phyloP scores from a whole-genome alignment of 2,113 vertebrate species.

The Oplegnathus fasciatus region DNA sequence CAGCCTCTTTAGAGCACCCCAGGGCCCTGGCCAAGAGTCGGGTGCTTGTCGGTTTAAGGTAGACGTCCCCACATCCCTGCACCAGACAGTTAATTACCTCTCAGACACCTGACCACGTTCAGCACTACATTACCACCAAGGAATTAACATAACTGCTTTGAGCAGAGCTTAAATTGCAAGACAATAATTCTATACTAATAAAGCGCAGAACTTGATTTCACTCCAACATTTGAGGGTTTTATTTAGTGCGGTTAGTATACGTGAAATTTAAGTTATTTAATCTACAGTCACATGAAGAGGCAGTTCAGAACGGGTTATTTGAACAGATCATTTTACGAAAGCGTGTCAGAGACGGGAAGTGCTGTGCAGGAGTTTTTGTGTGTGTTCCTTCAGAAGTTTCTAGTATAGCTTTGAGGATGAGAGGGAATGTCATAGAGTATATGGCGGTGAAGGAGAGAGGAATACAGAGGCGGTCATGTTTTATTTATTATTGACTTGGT shows the following conservation, averaged over 20 bases:
- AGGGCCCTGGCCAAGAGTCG: slow-evolving; percentile 64
- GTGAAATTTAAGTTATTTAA: not conserved
- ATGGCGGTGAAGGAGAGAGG: slow-evolving; percentile 29
- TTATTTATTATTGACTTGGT: slow-evolving; percentile 85
- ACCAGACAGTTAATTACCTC: slow-evolving; percentile 69
- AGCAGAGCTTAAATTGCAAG: slow-evolving; percentile 16
- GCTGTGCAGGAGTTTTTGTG: slow-evolving; percentile 10
- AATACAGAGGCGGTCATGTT: slow-evolving; percentile 74
- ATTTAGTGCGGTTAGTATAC: not conserved
- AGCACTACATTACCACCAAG: slow-evolving; percentile 29
- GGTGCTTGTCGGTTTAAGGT: slow-evolving; percentile 64
- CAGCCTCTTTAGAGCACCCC: slow-evolving; percentile 66
- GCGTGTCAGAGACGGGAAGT: slow-evolving; percentile 14
- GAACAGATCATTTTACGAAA: not conserved
- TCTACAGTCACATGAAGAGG: not conserved
- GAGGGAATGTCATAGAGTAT: slow-evolving; percentile 36
- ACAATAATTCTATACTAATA: not conserved
- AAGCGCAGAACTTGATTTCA: not conserved
- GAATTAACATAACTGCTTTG: slow-evolving; percentile 15
- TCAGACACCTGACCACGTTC: slow-evolving; percentile 45
- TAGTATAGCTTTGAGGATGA: slow-evolving; percentile 32
- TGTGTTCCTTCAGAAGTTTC: slow-evolving; percentile 39
- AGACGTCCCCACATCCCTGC: slow-evolving; percentile 55
- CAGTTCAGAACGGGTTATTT: not conserved
- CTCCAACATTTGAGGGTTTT: not conserved